Conservation (phyloP, 2,888 invertebrate species). For the Aleiodes alternator region DNA sequence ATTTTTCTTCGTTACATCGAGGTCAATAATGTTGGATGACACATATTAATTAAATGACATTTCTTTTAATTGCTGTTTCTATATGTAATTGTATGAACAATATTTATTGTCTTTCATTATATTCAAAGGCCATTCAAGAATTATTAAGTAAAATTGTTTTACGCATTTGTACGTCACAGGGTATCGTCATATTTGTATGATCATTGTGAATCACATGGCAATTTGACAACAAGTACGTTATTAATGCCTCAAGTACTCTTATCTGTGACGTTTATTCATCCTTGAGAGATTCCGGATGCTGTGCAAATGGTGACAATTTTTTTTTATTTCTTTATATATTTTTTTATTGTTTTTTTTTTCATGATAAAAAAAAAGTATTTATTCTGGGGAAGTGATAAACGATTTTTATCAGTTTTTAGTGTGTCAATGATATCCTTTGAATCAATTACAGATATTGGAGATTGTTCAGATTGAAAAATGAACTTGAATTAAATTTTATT, state of each 20-base stretch:
- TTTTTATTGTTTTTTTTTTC: not conserved
- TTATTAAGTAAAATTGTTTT: too few species aligned
- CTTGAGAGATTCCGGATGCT: conserved; percentile 26
- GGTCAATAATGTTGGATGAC: too few species aligned
- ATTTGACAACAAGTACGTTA: conserved; percentile 14
- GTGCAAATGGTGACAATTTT: not conserved
- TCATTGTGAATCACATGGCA: conserved; percentile 25
- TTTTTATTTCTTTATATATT: too few species aligned
- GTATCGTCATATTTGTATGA: conserved; percentile 15
- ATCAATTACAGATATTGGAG: too few species aligned
- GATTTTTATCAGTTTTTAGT: conserved; percentile 1
- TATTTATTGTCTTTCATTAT: too few species aligned
- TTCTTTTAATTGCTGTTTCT: too few species aligned
- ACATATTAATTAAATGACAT: too few species aligned
- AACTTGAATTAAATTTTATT: conserved; percentile 2
- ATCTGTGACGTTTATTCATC: not conserved
- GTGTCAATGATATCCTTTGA: too few species aligned
- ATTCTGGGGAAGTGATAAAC: not conserved
- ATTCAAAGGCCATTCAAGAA: too few species aligned
- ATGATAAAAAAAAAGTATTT: not conserved
- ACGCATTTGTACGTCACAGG: conserved; percentile 2
- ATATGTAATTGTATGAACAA: too few species aligned
- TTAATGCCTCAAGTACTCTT: conserved; percentile 2
- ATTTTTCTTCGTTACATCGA: too few species aligned
- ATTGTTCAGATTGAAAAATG: too few species aligned